Evolutionary conservation across 2,888 invertebrate genomes (phyloP), one percentile per base, ranked within the genome.

Genomic region (Orchesella flavescens): DNA sequence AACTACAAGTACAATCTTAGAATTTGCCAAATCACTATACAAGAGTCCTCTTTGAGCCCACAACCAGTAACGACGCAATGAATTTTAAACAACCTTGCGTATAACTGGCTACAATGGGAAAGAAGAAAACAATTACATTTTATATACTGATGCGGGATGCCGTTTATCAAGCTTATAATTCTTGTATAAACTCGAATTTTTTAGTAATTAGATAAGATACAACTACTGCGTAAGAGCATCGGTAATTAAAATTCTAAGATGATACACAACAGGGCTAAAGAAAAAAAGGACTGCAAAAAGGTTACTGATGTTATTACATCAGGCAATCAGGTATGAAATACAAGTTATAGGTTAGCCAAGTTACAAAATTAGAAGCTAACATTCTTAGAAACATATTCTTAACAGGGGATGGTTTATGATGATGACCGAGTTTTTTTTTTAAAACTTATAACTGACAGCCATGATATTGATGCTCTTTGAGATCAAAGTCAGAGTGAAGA

Each of bases 141-240:
- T 74, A 75, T 81, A 81, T 81, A 81, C 81, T 81, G 75, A 82
- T 82, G 76, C 82, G 82, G 82, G 82, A 76, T 82, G 82, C 75
- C 76, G 81, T 82, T 76, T 76, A 82, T 71, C 82, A 82, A 76
- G 82, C 76, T 82, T 80, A 68, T 79, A n/a, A 61, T 68, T 65
- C 73, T 73, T 74, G 66, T 59, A 80, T 80, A 80, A 80, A 80
- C 80, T 80, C 68, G 73, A 80, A 80, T 55, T 44, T n/a, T 69
- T 49, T 72, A 72, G 71, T 72, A 72, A 24, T 24, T 53, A 19
- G 23, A 57, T 57, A 57, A 57, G 57, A 17, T 57, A 57, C 57
- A 57, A 57, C 9, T 17, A n/a, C 12, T 49, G n/a, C 49, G 15
- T 49, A 19, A 57, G 57, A 57, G 57, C 57, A 57, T 57, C 57